Conservation (phyloP, 2,888 invertebrate species). For the Habrosyne pyritoides region DNA sequence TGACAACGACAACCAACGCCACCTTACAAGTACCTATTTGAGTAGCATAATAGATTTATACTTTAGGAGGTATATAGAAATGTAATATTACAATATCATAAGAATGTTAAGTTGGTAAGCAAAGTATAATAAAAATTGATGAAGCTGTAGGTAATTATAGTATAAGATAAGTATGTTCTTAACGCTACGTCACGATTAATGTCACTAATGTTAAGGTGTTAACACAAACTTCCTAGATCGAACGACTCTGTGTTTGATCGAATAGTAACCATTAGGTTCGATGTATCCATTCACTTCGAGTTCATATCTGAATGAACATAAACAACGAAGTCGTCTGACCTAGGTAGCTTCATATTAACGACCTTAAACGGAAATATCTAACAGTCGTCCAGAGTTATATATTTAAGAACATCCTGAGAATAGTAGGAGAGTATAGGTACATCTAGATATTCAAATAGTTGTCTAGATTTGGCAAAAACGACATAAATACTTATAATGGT, state of each 20-base stretch:
- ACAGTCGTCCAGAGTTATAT: conserved; percentile 71
- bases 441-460: conserved; percentile 37
- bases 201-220: conserved; percentile 46
- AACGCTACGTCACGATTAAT: conserved; percentile 58
- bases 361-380: conserved; percentile 65
- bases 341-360: background rate
- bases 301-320: background rate
- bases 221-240: background rate
- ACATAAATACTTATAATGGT: conserved; percentile 23
- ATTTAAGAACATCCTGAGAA: conserved; percentile 61
- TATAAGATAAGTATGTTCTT: conserved; percentile 55
- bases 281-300: background rate
- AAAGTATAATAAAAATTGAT: conserved; percentile 53
- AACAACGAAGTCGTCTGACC: background rate
- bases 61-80: conserved; percentile 39
- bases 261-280: background rate
- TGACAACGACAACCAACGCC: conserved; percentile 10
- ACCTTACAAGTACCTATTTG: conserved; percentile 19
- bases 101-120: conserved; percentile 59
- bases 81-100: conserved; percentile 55
- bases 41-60: conserved; percentile 45
- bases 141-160: conserved; percentile 58
- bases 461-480: conserved; percentile 57
- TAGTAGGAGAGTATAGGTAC: conserved; percentile 42
- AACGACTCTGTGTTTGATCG: background rate